Conservation (phyloP, 2,888 invertebrate species). For the Gisinianus flammeolus region DNA sequence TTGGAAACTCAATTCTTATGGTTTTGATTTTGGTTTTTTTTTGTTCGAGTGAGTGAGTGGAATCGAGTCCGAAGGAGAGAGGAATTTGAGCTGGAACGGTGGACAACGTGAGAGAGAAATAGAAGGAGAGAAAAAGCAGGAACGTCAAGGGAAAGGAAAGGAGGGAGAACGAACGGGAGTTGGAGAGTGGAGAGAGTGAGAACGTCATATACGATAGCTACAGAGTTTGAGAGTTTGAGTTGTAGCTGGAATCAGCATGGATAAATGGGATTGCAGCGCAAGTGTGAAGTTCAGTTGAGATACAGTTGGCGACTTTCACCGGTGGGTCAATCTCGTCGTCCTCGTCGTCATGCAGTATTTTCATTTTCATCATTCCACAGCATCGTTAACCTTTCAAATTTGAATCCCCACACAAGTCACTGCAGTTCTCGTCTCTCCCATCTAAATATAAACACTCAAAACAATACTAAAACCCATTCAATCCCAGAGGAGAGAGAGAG, state of each 20-base stretch:
- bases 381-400: too few relatives aligned
- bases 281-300: constrained; percentile 22
- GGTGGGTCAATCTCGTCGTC: neutral
- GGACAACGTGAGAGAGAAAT: neutral
- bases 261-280: constrained; percentile 36
- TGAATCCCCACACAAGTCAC: too few relatives aligned
- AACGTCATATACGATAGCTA: too few relatives aligned
- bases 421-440: neutral
- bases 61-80: neutral
- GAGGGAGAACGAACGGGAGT: constrained; percentile 37
- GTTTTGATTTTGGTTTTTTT: too few relatives aligned
- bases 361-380: too few relatives aligned
- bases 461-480: neutral
- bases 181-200: neutral
- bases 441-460: neutral
- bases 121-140: neutral
- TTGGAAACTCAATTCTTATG: too few relatives aligned
- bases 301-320: neutral
- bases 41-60: neutral
- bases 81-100: neutral
- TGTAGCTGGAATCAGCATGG: constrained; percentile 35
- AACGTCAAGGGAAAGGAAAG: too few relatives aligned
- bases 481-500: neutral
- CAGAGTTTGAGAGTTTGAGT: neutral
- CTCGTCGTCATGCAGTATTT: too few relatives aligned